Conservation (phyloP, 1,140 invertebrate species). For the Sitophilus oryzae region DNA sequence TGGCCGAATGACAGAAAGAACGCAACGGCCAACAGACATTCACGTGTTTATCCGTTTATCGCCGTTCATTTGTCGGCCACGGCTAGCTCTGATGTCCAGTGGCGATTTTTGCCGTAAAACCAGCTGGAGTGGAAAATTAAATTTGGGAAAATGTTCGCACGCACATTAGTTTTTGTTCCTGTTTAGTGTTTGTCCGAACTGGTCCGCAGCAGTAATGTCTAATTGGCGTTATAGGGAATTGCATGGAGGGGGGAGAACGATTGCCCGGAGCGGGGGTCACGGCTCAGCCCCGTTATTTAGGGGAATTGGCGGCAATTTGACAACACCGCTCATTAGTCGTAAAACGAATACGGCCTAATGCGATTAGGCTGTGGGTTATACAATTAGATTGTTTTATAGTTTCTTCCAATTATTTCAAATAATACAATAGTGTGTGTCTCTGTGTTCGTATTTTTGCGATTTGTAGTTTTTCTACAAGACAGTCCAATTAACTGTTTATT, state of each 20-base stretch:
- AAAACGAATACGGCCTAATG: too few species aligned
- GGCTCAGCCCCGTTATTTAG: conserved; percentile 8
- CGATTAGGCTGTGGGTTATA: too few species aligned
- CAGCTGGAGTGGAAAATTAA: conserved; percentile 42
- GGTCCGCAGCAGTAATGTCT: conserved; percentile 12
- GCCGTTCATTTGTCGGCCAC: conserved; percentile 29
- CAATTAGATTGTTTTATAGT: too few species aligned
- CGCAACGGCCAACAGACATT: conserved; percentile 14
- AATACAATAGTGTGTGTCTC: too few species aligned
- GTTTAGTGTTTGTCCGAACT: conserved; percentile 30
- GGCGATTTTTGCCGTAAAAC: conserved; percentile 42
- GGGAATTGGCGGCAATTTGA: conserved; percentile 2
- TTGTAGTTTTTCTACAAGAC: too few species aligned
- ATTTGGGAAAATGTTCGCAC: conserved; percentile 41
- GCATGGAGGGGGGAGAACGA: neutral
- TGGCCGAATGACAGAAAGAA: conserved; percentile 4
- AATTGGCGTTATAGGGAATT: conserved; percentile 14
- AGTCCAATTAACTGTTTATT: too few species aligned
- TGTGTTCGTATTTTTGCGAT: too few species aligned
- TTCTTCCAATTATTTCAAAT: too few species aligned
- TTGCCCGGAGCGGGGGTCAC: conserved; percentile 2
- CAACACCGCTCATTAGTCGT: neutral
- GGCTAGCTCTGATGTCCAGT: conserved; percentile 29
- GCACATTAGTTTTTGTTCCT: conserved; percentile 42
- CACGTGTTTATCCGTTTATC: conserved; percentile 30